Evolutionary conservation across 2,888 invertebrate genomes (phyloP).

Genomic region (Drosophila leonis): DNA sequence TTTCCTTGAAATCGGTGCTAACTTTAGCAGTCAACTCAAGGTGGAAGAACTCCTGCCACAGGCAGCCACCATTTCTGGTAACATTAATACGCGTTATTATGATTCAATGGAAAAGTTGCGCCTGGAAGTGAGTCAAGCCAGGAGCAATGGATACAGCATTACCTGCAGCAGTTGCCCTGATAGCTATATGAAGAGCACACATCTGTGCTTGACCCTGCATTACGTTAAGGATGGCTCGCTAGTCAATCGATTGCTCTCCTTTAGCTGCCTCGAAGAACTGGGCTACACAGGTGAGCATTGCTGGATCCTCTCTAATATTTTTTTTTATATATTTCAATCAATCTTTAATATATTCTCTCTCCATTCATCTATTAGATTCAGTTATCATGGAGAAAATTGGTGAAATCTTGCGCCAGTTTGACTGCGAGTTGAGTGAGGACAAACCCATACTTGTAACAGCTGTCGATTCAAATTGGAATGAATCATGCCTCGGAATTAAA

Average conservation of each 20-base stretch:
- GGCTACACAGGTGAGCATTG: neutral
- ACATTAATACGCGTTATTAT: neutral
- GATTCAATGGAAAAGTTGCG: neutral
- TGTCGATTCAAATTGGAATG: neutral
- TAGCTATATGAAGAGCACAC: neutral
- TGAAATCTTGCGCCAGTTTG: neutral
- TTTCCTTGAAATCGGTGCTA: slow-evolving; percentile 11
- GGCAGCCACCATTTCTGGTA: neutral
- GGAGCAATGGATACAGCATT: slow-evolving; percentile 14
- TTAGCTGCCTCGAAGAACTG: neutral
- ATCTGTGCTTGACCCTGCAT: slow-evolving; percentile 6
- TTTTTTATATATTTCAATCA: neutral
- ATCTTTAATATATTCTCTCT: neutral
- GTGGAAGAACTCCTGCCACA: slow-evolving; percentile 7
- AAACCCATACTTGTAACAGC: slow-evolving; percentile 8
- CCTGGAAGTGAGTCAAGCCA: neutral
- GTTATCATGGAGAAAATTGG: neutral
- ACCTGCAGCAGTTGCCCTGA: slow-evolving; percentile 3
- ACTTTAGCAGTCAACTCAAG: slow-evolving; percentile 1
- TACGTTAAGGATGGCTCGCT: slow-evolving; percentile 1
- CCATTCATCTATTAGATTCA: neutral
- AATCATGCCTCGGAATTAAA: neutral
- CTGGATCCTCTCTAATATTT: too few species aligned
- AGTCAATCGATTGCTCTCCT: neutral
- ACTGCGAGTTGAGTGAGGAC: neutral